These are phyloP conservation scores for Bathynomus jamesi DNA, from an alignment of 1,140 invertebrate species.

Conservation along the genomic window DNA sequence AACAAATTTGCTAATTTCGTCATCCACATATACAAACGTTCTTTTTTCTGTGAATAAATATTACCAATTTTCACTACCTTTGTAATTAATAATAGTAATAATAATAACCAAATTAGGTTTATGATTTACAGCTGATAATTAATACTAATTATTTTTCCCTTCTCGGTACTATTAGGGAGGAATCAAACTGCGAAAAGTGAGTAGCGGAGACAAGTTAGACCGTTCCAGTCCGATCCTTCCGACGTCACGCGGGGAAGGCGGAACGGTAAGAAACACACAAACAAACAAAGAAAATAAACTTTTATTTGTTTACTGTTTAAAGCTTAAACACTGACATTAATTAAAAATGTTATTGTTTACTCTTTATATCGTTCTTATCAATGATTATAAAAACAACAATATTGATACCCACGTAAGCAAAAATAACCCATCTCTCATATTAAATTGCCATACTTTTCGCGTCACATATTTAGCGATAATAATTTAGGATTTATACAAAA, in stretches of 20 bases:
- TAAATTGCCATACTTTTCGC: too few species aligned
- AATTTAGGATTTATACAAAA: too few species aligned
- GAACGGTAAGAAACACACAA: constrained; percentile 12
- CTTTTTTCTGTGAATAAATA: too few species aligned
- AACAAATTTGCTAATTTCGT: too few species aligned
- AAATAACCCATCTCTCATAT: too few species aligned
- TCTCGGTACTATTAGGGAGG: constrained; percentile 14
- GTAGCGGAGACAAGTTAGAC: constrained; percentile 22
- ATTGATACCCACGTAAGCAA: constrained; percentile 37
- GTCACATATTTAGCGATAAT: too few species aligned
- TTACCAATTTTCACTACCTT: too few species aligned
- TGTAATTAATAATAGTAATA: too few species aligned
- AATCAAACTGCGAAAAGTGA: constrained; percentile 15
- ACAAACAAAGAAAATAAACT: not conserved
- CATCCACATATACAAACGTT: too few species aligned
- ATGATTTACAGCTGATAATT: not conserved
- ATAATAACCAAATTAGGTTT: too few species aligned
- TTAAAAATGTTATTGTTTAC: not conserved
- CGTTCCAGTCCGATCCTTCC: constrained; percentile 30
- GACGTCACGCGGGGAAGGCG: constrained; percentile 24
- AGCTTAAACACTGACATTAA: not conserved
- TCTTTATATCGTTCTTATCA: not conserved
- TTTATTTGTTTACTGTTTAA: constrained; percentile 28
- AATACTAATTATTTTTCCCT: not conserved
- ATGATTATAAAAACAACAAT: not conserved